Base-by-base conservation (phyloP, 1,140 invertebrate species). In the Macrotrachela quadricornifera region DNA sequence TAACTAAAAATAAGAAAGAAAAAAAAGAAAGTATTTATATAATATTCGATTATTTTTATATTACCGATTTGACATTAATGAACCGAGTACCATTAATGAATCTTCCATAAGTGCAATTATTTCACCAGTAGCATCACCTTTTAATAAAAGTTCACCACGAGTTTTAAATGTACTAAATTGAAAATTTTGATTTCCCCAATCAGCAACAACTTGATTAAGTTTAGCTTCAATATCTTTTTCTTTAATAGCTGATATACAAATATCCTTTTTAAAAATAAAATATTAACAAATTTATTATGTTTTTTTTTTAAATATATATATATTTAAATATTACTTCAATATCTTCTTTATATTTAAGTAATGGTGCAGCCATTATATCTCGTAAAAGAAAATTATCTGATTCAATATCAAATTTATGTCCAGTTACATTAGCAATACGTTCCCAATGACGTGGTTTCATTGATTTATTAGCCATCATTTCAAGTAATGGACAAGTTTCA, bases 211-310 rank as follows among this genome's bases (percentile, higher is more conserved):
- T 67, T 85, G 81, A 49, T 87, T 76, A 16, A 95, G 67, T 67
- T 95, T 95, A 0, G 85, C 86, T 72, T 94, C 90, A 59, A 94
- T 95, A 63, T 95, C 90, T 63, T 91, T 86, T 66, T 95, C 88
- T 72, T 94, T 96, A 78, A 92, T 84, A 0, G 88, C 88, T 41
- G 87, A 92, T 66, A 94, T 94, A 68, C 88, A 95, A 61, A 94
- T 87, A 66, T 95, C 90, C 76, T 81, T 60, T 3, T 4, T 41
- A 51, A 39, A 10, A 30, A 30, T 4, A 2, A 30, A 30, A 30
- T 30, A 30, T 30, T n/a, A n/a, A n/a, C n/a, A n/a, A n/a, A 30
- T 30, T 30, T 30, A 30, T 30, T 30, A 30, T 30, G 3, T 30
- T 30, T 30, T 8, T 43, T n/a, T 40, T 37, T 39, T 11, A 18